phyloP scores from a whole-genome alignment of 2,113 vertebrate genomes.

The Apistogramma diplotaenia region DNA sequence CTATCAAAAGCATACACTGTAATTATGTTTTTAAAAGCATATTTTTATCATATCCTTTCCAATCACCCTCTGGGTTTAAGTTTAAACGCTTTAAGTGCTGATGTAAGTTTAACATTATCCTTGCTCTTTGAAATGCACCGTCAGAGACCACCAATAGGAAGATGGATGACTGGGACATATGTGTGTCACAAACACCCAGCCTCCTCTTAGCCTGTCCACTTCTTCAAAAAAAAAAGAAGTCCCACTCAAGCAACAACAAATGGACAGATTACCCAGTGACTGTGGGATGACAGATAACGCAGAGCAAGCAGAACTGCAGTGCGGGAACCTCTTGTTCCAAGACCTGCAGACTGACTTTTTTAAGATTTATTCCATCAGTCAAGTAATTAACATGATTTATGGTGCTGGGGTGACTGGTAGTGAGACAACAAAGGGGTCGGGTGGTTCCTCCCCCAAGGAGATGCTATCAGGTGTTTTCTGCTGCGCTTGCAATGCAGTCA shows the following conservation, averaged over 20 bases:
- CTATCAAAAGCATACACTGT: background rate
- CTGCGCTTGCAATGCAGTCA: constrained; percentile 79
- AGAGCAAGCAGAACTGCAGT: constrained; percentile 70
- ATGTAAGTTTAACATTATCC: constrained; percentile 55
- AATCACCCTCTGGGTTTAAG: constrained; percentile 22
- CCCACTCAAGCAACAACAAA: constrained; percentile 70
- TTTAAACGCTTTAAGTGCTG: constrained; percentile 50
- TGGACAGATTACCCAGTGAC: constrained; percentile 78
- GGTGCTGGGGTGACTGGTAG: constrained; percentile 72
- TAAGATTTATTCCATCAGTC: constrained; percentile 81
- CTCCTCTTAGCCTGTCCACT: constrained; percentile 57
- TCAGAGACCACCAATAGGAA: constrained; percentile 73
- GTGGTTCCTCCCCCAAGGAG: constrained; percentile 76
- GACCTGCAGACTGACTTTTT: constrained; percentile 68
- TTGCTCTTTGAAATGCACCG: constrained; percentile 37
- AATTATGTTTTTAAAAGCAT: background rate
- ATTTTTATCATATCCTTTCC: background rate
- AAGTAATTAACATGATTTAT: constrained; percentile 85
- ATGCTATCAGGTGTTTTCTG: constrained; percentile 85
- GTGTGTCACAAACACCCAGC: constrained; percentile 60
- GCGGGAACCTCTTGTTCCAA: constrained; percentile 70
- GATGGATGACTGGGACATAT: constrained; percentile 70
- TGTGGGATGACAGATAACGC: constrained; percentile 74
- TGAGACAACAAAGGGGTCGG: constrained; percentile 79
- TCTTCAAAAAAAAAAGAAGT: constrained; percentile 44